Conservation (phyloP, 1,140 invertebrate species). For the Lepidurus arcticus region DNA sequence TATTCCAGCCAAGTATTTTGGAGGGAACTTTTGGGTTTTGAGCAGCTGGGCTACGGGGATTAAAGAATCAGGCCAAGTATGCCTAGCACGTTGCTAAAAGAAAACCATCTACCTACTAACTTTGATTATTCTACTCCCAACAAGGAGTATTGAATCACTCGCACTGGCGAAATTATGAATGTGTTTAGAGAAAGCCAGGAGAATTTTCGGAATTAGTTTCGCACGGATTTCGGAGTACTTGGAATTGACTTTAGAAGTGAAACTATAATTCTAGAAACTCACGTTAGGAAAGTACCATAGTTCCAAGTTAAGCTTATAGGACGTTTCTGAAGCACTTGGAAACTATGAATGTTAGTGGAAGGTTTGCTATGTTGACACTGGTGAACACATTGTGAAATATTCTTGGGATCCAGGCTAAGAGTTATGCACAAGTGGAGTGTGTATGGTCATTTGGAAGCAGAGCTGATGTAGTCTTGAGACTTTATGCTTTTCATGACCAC, state of each 20-base stretch:
- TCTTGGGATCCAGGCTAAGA: neutral
- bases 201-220: too few species aligned
- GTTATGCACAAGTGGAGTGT: neutral
- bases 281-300: too few species aligned
- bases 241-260: too few species aligned
- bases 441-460: neutral
- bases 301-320: too few species aligned
- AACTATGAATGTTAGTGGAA: too few species aligned
- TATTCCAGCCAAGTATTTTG: neutral
- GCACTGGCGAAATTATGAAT: too few species aligned
- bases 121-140: neutral
- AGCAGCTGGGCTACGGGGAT: neutral
- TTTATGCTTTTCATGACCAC: neutral
- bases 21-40: neutral
- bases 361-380: too few species aligned
- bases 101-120: neutral
- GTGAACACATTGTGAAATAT: too few species aligned
- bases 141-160: neutral
- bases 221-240: too few species aligned
- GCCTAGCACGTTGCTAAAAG: neutral
- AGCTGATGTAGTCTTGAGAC: neutral
- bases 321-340: too few species aligned
- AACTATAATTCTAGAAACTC: too few species aligned
- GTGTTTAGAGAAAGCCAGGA: too few species aligned
- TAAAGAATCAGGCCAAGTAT: neutral